phyloP scores from a whole-genome alignment of 2,888 invertebrate species.

The Drosophila nr. perissopoda region DNA sequence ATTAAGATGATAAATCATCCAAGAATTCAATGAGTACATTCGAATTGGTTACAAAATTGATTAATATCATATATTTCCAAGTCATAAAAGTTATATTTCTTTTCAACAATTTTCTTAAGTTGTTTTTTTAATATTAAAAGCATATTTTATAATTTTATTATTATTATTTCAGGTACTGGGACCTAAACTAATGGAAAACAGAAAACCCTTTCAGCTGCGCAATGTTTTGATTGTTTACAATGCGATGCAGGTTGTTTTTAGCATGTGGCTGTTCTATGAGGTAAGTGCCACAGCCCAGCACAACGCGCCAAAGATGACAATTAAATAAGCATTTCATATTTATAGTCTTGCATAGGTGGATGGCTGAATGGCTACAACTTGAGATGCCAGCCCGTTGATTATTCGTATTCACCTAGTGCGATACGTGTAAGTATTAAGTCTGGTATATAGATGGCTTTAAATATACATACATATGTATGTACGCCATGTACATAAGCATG shows the following conservation, averaged over 20 bases:
- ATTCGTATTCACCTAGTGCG: slow-evolving; percentile 88
- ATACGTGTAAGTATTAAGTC: slow-evolving; percentile 87
- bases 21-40: not conserved
- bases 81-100: not conserved
- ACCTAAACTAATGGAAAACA: slow-evolving; percentile 93
- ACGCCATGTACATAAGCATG: not conserved
- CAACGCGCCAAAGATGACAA: not conserved
- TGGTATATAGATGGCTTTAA: slow-evolving; percentile 6
- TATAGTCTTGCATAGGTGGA: slow-evolving; percentile 87
- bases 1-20: not conserved
- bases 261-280: slow-evolving; percentile 86
- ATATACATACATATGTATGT: not conserved
- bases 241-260: slow-evolving; percentile 89
- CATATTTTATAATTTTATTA: too few species aligned
- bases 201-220: slow-evolving; percentile 92
- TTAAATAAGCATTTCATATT: slow-evolving; percentile 23
- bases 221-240: slow-evolving; percentile 93
- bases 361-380: slow-evolving; percentile 91
- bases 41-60: not conserved
- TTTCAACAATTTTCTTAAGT: too few species aligned
- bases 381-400: slow-evolving; percentile 93
- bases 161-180: slow-evolving; percentile 87
- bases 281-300: slow-evolving; percentile 77
- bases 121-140: too few species aligned
- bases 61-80: not conserved